Evolutionary conservation across 2,113 vertebrate species (phyloP), one percentile per base, ranked within the genome.

Genomic region (Megaceryle torquata): DNA sequence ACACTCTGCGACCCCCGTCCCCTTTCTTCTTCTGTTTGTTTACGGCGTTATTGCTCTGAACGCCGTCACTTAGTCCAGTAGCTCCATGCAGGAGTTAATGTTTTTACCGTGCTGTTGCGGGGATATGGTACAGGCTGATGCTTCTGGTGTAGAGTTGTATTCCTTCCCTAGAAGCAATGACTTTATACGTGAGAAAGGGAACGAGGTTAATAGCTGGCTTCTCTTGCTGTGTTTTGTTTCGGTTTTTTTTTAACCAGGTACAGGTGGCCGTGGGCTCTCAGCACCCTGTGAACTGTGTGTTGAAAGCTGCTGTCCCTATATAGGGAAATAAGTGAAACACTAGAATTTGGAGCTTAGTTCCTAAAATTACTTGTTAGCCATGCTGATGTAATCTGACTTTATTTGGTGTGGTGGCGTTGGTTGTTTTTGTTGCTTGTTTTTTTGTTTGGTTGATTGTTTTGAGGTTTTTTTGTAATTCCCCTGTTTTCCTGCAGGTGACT

Each of bases 121-220:
- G 5, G 26, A 2, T 41, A 25, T 0, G 1, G 8, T 9, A 0
- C 21, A 25, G 51, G 56, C 41, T 70, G 54, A 5, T 51, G n/a
- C 16, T 24, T 48, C 29, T 31, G 75, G 6, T 19, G 25, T 20
- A 8, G 39, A 11, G 57, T 21, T 35, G 28, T 35, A 0, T 28
- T 51, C 21, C 16, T 35, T 15, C 6, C 8, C 4, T 48, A 33
- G 54, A 28, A 60, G 39, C 15, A 33, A 33, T 9, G 22, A 39
- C 5, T 0, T 70, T 29, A 2, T 9, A 14, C 14, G 2, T 19
- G 19, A 10, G 29, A 70, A 51, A 74, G 6, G 10, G 15, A 33
- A 8, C 3, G 4, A 8, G 11, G 24, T n/a, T 76, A 53, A 64
- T 37, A 76, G 24, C 0, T 4, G 28, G 4, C n/a, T 61, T 33